These are phyloP conservation scores for Typhlomys cinereus DNA, from an alignment of 2,113 vertebrate species.

Conservation along the genomic window DNA sequence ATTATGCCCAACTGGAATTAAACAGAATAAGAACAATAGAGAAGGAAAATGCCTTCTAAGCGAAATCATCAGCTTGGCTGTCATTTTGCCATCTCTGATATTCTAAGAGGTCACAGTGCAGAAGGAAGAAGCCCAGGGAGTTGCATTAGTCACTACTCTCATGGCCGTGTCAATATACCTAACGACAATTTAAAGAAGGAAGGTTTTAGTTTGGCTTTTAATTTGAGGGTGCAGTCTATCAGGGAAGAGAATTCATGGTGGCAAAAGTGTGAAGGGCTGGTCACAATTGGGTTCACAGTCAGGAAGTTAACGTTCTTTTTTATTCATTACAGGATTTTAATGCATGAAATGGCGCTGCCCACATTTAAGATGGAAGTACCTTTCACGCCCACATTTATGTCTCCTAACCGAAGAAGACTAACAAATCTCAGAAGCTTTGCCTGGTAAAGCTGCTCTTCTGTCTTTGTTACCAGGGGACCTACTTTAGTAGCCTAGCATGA, in stretches of 20 bases:
- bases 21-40: background rate
- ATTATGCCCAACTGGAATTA: background rate
- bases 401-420: background rate
- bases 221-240: background rate
- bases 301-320: background rate
- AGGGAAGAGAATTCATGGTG: no score
- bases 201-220: background rate
- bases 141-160: background rate
- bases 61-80: background rate
- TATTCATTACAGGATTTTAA: background rate
- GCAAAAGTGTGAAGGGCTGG: no score
- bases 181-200: background rate
- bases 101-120: background rate
- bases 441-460: background rate
- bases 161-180: background rate
- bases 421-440: background rate
- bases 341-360: background rate
- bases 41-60: constrained; percentile 26
- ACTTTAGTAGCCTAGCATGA: background rate
- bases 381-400: background rate
- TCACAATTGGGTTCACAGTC: background rate
- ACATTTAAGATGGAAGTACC: background rate
- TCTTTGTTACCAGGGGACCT: background rate
- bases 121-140: background rate
- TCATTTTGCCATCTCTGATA: background rate